These are phyloP conservation scores for Drosophila arizonae DNA, from an alignment of 1,140 invertebrate species.

Conservation along the genomic window DNA sequence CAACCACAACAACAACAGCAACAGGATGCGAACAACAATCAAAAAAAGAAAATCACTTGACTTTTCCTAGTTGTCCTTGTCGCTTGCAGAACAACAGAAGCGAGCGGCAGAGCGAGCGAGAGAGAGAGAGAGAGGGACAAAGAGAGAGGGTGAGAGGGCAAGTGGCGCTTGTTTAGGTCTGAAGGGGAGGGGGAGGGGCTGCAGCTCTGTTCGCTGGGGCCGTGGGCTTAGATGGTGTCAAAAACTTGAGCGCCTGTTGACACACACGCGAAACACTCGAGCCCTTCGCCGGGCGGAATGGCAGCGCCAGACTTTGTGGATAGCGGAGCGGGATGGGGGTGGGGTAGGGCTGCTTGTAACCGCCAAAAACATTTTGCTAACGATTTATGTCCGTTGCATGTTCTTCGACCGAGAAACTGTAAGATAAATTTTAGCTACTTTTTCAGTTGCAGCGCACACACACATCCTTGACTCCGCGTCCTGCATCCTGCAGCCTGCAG, in stretches of 20 bases:
- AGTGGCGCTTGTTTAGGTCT: not conserved
- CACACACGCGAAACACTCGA: conserved; percentile 63
- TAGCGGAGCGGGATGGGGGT: not conserved
- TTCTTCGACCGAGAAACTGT: conserved; percentile 37
- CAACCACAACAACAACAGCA: conserved; percentile 11
- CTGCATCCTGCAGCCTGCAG: not conserved
- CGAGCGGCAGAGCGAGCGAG: not conserved
- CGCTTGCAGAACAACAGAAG: conserved; percentile 40
- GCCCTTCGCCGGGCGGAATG: not conserved
- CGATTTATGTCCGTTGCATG: conserved; percentile 78
- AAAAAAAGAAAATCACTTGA: conserved; percentile 63
- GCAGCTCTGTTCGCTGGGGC: not conserved
- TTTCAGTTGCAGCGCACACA: conserved; percentile 47
- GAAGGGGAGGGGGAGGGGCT: conserved; percentile 19
- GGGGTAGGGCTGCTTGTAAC: conserved; percentile 56
- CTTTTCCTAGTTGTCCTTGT: conserved; percentile 68
- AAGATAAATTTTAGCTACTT: conserved; percentile 71
- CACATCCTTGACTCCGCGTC: conserved; percentile 6
- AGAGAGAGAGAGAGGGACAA: not conserved
- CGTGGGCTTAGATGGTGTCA: conserved; percentile 35
- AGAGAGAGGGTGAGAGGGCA: conserved; percentile 29
- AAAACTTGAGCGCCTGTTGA: conserved; percentile 76
- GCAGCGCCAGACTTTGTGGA: conserved; percentile 20
- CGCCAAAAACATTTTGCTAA: conserved; percentile 79
- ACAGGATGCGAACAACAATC: conserved; percentile 32